Base-by-base conservation (phyloP, 2,113 vertebrate species). In the Pterocles gutturalis region DNA sequence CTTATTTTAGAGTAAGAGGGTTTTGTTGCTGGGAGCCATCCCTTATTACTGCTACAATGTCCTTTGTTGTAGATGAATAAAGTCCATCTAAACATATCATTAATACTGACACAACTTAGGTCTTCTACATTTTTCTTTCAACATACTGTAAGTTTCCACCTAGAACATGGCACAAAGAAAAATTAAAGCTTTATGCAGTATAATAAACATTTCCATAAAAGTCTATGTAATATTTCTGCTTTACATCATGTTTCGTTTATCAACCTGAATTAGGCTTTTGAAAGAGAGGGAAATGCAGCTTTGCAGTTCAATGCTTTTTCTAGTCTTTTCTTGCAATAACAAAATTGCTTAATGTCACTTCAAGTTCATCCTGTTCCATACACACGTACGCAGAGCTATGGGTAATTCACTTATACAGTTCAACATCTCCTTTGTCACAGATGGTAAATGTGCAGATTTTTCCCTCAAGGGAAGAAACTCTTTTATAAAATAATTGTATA, bases 401-500 rank as follows among this genome's bases (percentile, higher is more conserved):
- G 70, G 53, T 97, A 97, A 98, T 97, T 97, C 96, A 96, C 94
- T 98, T 97, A 96, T 1, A 61, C 77, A 94, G 85, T 93, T 93
- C 95, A 98, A 92, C 92, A 97, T 96, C 90, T 96, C 83, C 90
- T 97, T 97, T 97, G 94, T 96, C 91, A 77, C 96, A 97, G 97
- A 98, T 97, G 95, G 96, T 89, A 98, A 98, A 97, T 95, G 95
- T 93, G 90, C 90, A 96, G 92, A 98, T 97, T 97, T 98, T 92
- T 95, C 94, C 96, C 96, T 93, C 87, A 96, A 97, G 97, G 95
- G 97, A 96, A 96, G 80, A 97, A 98, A 97, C 43, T 71, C 85
- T 97, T 98, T 97, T 97, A 97, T 96, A 96, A 98, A 97, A 97
- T 97, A 98, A 98, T 96, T 97, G 97, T 90, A 97, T 95, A 98